Evolutionary conservation across 2,888 invertebrate genomes (phyloP), one percentile per base, ranked within the genome.

Genomic region (Blastobasis lacticolella): DNA sequence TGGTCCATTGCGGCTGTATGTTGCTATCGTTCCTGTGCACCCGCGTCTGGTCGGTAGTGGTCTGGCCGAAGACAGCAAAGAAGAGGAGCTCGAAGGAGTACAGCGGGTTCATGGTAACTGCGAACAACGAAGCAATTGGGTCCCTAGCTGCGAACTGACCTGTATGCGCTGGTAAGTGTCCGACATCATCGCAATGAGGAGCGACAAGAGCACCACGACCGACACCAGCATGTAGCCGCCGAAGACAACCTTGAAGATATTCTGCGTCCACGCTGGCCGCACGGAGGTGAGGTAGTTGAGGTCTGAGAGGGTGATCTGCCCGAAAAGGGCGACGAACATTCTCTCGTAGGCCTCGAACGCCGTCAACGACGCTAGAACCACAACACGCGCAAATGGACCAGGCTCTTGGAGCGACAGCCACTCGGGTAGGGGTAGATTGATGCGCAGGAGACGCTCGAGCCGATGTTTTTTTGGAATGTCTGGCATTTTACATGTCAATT

Each of bases 171-270:
- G 98, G 89, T 99, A 99, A 73, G 99, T 99, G 92, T 99, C 98
- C 89, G 98, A 98, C 98, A 99, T 98, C 98, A 99, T 98, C 90
- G 99, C 99, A 92, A 99, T 99, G 83, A 99, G 94, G 81, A 99
- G 94, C 90, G 99, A 98, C 90, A 98, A 97, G 75, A 99, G 93
- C 80, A 99, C 98, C 89, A 99, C 96, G 80, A 98, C 94, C 67
- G 97, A 97, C 83, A 99, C 97, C 92, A 98, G 93, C 93, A 98
- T 94, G 92, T 98, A 99, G 84, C 96, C 93, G 71, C 97, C 98
- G 89, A 98, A 98, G 72, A 97, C 94, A 80, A 95, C 89, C 90
- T 95, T 95, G 91, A 95, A 95, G 73, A 95, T 92, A 87, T 92
- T 92, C 86, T 94, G 92, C 61, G 95, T 95, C 95, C 95, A 95